Conservation (phyloP, 2,113 vertebrate genomes). For the Cranoglanis bouderius region DNA sequence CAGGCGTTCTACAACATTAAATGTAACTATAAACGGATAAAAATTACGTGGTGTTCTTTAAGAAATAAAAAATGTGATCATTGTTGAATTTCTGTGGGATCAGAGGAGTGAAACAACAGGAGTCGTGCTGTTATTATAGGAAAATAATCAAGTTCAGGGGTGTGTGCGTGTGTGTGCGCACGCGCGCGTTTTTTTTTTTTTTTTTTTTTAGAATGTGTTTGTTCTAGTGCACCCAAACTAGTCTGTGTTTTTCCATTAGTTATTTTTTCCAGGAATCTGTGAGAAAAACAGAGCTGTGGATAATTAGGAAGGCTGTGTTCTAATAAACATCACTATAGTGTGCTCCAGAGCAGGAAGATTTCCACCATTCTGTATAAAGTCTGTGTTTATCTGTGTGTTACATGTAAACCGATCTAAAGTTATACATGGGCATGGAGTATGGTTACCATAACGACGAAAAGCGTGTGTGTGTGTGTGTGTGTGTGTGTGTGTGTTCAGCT, state of each 20-base stretch:
- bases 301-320: conserved; percentile 41
- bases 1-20: neutral
- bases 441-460: neutral
- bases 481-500: neutral
- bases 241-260: neutral
- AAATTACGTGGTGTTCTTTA: neutral
- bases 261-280: conserved; percentile 42
- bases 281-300: conserved; percentile 58
- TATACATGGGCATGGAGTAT: neutral
- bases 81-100: neutral
- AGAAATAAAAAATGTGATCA: neutral
- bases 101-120: neutral
- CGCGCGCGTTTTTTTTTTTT: too few species aligned
- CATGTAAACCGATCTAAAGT: neutral
- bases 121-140: too few species aligned
- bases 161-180: neutral
- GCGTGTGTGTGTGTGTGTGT: too few species aligned
- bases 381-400: neutral
- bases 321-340: conserved; percentile 24
- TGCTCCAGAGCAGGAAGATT: neutral
- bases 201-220: neutral
- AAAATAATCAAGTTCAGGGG: too few species aligned
- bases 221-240: neutral
- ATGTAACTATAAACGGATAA: neutral
- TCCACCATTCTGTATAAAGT: neutral